These are phyloP conservation scores for Tapirus indicus DNA, from an alignment of 2,797 vertebrate species.

Conservation along the genomic window DNA sequence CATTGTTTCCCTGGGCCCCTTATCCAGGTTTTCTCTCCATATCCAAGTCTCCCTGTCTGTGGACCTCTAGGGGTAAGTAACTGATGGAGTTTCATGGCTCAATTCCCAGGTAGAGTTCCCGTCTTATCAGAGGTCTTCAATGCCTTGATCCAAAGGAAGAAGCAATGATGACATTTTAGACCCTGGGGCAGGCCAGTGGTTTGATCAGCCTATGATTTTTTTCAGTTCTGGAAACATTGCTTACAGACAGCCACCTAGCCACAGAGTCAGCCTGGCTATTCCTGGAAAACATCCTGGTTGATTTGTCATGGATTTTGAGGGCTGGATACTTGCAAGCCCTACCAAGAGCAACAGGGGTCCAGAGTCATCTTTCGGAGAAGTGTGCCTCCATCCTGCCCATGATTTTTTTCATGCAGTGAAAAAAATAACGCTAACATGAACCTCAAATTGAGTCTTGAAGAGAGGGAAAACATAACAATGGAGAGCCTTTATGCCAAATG, in stretches of 20 bases:
- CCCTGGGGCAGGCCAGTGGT: rapidly evolving
- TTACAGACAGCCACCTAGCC: not conserved
- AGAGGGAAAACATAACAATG: not conserved
- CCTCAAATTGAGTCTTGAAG: not conserved
- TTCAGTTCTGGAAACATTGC: not conserved
- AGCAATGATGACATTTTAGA: not conserved
- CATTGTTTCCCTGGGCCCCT: not conserved
- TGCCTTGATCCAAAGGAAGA: not conserved
- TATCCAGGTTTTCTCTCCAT: not conserved
- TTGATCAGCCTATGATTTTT: no score
- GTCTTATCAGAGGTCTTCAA: not conserved
- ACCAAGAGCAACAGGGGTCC: not conserved
- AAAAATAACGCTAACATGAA: not conserved
- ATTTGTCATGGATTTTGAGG: not conserved
- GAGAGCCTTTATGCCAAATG: not conserved
- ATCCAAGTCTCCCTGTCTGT: not conserved
- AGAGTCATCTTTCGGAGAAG: not conserved
- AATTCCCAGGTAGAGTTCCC: not conserved
- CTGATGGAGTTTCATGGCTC: not conserved
- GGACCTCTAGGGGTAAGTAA: not conserved
- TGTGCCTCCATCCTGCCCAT: rapidly evolving
- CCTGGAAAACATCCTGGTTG: not conserved
- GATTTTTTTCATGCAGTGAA: not conserved
- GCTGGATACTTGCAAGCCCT: not conserved
- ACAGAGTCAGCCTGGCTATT: not conserved